Conservation (phyloP, 1,140 invertebrate genomes). For the Lordiphosa mommai region DNA sequence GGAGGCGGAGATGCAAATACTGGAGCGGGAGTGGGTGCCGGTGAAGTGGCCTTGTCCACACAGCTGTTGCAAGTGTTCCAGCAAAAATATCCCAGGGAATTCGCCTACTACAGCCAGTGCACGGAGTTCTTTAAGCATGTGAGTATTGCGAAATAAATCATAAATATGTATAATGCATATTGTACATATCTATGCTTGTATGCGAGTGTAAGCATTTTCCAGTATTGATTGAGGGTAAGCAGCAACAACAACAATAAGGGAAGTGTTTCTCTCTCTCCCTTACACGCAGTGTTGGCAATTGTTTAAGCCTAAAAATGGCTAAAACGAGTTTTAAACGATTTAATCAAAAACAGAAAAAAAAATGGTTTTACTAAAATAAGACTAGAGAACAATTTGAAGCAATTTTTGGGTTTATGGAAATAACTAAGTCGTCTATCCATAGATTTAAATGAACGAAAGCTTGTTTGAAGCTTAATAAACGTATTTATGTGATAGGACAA, state of each 20-base stretch:
- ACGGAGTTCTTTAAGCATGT: slow-evolving; percentile 66
- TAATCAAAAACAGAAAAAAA: too few species aligned
- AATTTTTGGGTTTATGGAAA: too few species aligned
- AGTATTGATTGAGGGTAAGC: slow-evolving; percentile 31
- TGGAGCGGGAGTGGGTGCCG: slow-evolving; percentile 3
- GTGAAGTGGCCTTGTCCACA: slow-evolving; percentile 12
- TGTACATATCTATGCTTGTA: slow-evolving; percentile 9
- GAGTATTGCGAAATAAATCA: slow-evolving; percentile 31
- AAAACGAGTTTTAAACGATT: too few species aligned
- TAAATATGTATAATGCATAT: slow-evolving; percentile 3
- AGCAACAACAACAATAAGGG: slow-evolving; percentile 21
- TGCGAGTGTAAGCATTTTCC: slow-evolving; percentile 12
- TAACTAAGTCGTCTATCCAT: too few species aligned
- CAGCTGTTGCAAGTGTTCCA: slow-evolving; percentile 43
- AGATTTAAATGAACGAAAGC: too few species aligned
- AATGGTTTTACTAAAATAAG: too few species aligned
- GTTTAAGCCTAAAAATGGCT: too few species aligned
- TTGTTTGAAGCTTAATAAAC: too few species aligned
- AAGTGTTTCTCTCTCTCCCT: slow-evolving; percentile 22
- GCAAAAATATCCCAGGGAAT: slow-evolving; percentile 40
- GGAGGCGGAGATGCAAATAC: not conserved
- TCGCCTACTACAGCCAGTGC: slow-evolving; percentile 42
- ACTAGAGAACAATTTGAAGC: too few species aligned
- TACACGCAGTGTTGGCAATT: too few species aligned
- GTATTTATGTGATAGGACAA: too few species aligned